Evolutionary conservation across 2,797 vertebrate genomes (phyloP).

Genomic region (Mycteria americana): DNA sequence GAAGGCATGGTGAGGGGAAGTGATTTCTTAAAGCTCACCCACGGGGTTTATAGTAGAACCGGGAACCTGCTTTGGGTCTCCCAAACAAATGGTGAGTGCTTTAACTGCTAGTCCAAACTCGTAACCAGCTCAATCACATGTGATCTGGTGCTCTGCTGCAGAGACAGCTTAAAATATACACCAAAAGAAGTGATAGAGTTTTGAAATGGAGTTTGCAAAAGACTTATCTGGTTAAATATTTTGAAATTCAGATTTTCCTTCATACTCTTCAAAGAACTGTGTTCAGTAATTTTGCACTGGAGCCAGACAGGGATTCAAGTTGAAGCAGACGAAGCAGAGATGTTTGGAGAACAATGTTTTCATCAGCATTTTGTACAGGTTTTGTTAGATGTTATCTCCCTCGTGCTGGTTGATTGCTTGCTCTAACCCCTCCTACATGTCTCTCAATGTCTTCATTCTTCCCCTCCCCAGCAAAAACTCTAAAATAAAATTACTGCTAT

Average conservation of each 20-base stretch:
- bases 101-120: background rate
- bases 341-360: conserved; percentile 6
- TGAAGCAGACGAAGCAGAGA: background rate
- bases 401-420: background rate
- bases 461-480: background rate
- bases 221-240: background rate
- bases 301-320: background rate
- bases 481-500: background rate
- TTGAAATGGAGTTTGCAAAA: background rate
- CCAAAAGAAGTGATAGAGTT: background rate
- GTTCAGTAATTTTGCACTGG: background rate
- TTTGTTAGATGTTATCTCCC: conserved; percentile 21
- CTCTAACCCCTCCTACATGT: background rate
- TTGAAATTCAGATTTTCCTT: conserved; percentile 2
- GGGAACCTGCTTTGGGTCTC: background rate
- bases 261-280: background rate
- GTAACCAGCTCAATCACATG: background rate
- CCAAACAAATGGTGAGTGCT: background rate
- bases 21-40: background rate
- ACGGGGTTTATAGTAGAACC: background rate
- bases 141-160: background rate
- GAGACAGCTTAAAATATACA: background rate
- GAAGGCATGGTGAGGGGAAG: background rate
- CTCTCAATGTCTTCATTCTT: background rate
- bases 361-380: conserved; percentile 9